Conservation (phyloP, 2,888 invertebrate genomes). For the Rapana venosa region DNA sequence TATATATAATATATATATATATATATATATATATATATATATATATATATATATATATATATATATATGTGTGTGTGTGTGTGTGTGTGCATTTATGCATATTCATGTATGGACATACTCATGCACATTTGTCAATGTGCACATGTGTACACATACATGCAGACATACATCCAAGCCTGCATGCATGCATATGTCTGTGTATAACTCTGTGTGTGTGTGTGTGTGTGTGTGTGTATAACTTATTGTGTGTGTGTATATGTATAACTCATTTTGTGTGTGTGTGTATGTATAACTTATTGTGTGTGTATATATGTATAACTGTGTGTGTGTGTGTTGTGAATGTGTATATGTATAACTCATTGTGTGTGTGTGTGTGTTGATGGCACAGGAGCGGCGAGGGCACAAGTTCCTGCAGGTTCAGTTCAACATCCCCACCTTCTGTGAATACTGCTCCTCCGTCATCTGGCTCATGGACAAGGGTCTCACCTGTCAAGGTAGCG, state of each 20-base stretch:
- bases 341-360: background rate
- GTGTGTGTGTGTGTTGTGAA: background rate
- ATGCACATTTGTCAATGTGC: background rate
- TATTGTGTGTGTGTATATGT: too few relatives aligned
- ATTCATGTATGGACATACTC: background rate
- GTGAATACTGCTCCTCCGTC: slow-evolving; percentile 93
- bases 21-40: background rate
- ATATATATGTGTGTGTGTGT: background rate
- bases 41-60: background rate
- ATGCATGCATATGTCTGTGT: background rate
- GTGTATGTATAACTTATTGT: background rate
- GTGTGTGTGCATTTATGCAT: background rate
- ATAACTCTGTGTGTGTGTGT: background rate
- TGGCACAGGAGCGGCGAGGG: slow-evolving; percentile 83
- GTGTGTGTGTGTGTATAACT: background rate
- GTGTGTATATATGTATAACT: background rate
- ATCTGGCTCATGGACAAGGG: slow-evolving; percentile 97
- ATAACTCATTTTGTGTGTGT: background rate
- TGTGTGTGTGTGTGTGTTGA: background rate
- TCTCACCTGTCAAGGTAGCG: slow-evolving; percentile 85
- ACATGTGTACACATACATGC: background rate
- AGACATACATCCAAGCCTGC: background rate
- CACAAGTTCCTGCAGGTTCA: slow-evolving; percentile 92
- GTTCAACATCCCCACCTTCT: slow-evolving; percentile 96
- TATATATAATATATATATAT: background rate